Base-by-base conservation (phyloP, 2,113 vertebrate species). In the Lamprologus ornatipinnis region DNA sequence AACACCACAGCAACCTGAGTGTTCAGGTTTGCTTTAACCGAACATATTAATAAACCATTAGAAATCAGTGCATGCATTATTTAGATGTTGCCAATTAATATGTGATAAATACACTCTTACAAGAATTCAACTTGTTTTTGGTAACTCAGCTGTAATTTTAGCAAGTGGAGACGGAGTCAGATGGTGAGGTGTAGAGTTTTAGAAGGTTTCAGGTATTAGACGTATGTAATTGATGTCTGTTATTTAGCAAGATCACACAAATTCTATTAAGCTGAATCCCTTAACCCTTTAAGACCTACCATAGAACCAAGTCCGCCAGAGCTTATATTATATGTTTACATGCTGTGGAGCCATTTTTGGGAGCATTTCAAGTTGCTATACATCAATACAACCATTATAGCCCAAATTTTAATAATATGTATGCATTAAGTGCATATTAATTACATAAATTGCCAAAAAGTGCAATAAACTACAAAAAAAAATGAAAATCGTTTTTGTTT, bases 261-360 rank as follows among this genome's bases (percentile, higher is more conserved):
- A 78, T 78, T 51, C 26, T 31, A 78, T 78, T 78, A 31, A 78
- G 23, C 23, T 31, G 73, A 78, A 78, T 78, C 31, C 23, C 42
- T 49, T 31, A 47, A 47, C 42, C 42, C 42, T 47, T 47, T 47
- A 47, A 47, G 42, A 47, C 14, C 42, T 47, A 47, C 45, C 45
- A 47, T 47, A 15, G 45, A 47, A 15, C 45, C 45, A 47, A 47
- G 45, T 15, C 45, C 0, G 2, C 45, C 45, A 47, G 45, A 47
- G 45, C 4, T 47, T 7, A 15, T 47, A 1, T 47, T 47, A 47
- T 47, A 47, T 47, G 1, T 47, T 1, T 15, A 47, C 45, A 47
- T 47, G 45, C 14, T 47, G 45, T 0, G 0, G 45, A 1, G 45
- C 0, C 45, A 47, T 47, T 47, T 7, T 1, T 1, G 45, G 45